phyloP scores from a whole-genome alignment of 2,888 invertebrate genomes.

The Lasioglossum vierecki region DNA sequence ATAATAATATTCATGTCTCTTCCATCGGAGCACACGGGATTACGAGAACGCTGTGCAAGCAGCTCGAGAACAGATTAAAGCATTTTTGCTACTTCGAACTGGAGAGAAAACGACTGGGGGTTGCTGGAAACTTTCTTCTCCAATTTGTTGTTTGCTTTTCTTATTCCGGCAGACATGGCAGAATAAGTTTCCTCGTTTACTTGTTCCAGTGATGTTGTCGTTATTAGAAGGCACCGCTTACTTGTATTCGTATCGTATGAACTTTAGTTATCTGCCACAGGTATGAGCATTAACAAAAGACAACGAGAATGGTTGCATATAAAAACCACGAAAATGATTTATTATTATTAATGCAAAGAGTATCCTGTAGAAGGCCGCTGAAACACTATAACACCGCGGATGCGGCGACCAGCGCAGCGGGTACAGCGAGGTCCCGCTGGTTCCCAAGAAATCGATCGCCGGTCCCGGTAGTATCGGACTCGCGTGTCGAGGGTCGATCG shows the following conservation, averaged over 20 bases:
- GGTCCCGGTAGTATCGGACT: background rate
- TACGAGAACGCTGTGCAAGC: background rate
- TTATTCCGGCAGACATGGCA: background rate
- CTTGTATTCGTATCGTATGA: background rate
- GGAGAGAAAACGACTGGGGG: background rate
- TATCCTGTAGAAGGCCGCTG: background rate
- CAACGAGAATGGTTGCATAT: too few species aligned
- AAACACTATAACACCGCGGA: background rate
- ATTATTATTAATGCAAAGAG: too few species aligned
- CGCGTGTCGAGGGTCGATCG: slow-evolving; percentile 55
- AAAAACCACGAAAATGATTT: too few species aligned
- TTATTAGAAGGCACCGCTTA: background rate
- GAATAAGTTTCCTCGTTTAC: background rate
- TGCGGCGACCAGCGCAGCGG: background rate
- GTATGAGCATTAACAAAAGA: too few species aligned
- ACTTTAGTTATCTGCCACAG: too few species aligned
- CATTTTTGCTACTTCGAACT: background rate
- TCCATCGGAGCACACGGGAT: background rate
- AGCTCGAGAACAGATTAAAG: background rate
- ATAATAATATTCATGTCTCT: background rate
- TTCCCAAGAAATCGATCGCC: background rate
- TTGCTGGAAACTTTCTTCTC: background rate
- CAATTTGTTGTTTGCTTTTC: background rate
- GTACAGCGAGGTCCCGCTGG: background rate
- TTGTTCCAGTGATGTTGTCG: background rate